phyloP scores from a whole-genome alignment of 2,113 vertebrate genomes.

The Hippolais icterina region DNA sequence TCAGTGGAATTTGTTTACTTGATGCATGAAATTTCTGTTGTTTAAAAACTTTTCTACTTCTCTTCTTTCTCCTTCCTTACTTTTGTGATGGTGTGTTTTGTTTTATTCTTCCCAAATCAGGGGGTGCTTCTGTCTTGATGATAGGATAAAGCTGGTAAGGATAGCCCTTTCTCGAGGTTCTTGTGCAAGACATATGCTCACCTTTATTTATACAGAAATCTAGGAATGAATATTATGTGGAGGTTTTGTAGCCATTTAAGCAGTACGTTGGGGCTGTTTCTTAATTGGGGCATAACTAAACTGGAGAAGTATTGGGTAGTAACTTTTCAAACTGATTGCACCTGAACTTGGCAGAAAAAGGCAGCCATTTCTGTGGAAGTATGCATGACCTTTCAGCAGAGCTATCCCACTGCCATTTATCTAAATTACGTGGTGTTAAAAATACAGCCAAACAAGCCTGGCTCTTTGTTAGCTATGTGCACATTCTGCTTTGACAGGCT shows the following conservation, averaged over 20 bases:
- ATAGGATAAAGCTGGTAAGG: not conserved
- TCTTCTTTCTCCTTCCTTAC: not conserved
- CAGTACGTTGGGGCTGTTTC: not conserved
- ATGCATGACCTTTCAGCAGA: slow-evolving; percentile 1
- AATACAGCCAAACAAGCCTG: not conserved
- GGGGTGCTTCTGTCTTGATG: not conserved
- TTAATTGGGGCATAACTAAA: not conserved
- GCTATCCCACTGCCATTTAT: slow-evolving; percentile 5
- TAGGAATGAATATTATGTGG: not conserved
- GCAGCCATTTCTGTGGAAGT: not conserved
- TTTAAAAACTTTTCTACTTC: not conserved
- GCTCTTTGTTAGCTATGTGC: not conserved
- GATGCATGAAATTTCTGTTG: not conserved
- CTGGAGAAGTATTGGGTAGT: not conserved
- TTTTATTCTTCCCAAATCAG: not conserved
- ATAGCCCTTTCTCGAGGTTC: not conserved
- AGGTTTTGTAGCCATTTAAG: not conserved
- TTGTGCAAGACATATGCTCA: not conserved
- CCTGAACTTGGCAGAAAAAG: not conserved
- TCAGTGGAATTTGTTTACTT: not conserved
- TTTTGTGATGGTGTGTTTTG: not conserved
- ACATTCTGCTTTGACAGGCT: not conserved
- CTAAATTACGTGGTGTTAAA: slow-evolving; percentile 43
- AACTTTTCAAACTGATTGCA: not conserved
- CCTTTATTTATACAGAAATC: not conserved